Evolutionary conservation across 2,888 invertebrate genomes (phyloP).

Genomic region (Callyntrura guangdongensis): DNA sequence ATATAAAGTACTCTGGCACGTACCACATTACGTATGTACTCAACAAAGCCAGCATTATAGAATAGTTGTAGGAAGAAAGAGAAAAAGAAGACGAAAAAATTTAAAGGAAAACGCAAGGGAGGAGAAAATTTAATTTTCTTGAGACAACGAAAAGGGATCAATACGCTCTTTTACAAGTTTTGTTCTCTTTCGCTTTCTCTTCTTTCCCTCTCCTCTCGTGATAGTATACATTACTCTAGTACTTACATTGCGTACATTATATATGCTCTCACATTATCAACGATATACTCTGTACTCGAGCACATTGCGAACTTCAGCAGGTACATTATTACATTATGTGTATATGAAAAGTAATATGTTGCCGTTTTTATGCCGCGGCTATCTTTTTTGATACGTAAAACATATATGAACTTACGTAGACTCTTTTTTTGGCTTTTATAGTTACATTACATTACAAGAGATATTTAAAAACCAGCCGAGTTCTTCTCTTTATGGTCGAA

Average conservation of each 20-base stretch:
- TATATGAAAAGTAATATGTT: conserved; percentile 5
- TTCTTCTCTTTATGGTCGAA: conserved; percentile 54
- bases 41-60: conserved; percentile 7
- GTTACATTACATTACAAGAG: conserved; percentile 47
- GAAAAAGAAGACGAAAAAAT: conserved; percentile 33
- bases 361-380: neutral
- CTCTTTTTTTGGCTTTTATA: conserved; percentile 37
- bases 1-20: no score
- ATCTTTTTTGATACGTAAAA: conserved; percentile 1
- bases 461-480: conserved; percentile 65
- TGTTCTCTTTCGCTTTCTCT: conserved; percentile 44
- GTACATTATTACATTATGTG: conserved; percentile 12
- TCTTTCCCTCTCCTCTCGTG: conserved; percentile 12
- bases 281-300: neutral
- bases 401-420: neutral
- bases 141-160: conserved; percentile 82
- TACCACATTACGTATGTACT: no score
- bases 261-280: no score
- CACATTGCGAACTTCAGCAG: neutral
- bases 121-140: conserved; percentile 83
- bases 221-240: conserved; percentile 13
- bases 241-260: no score
- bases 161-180: conserved; percentile 80
- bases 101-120: conserved; percentile 76
- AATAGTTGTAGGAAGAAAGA: neutral